These are phyloP conservation scores for Dasyprocta punctata DNA, from an alignment of 2,113 vertebrate genomes.

Conservation along the genomic window DNA sequence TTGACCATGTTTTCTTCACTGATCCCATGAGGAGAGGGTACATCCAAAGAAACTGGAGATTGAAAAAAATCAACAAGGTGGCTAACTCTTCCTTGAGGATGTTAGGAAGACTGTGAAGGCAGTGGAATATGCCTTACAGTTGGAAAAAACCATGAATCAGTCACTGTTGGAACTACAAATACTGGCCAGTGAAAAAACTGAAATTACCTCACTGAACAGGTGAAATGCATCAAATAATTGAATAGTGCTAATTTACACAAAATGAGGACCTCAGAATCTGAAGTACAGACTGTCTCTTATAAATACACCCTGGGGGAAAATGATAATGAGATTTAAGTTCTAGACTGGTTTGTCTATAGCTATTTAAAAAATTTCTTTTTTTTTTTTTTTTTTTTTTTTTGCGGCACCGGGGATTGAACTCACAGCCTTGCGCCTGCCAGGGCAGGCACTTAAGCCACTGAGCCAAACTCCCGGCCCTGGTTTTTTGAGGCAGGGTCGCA, in stretches of 20 bases:
- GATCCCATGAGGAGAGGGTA: slow-evolving; percentile 88
- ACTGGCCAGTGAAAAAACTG: slow-evolving; percentile 90
- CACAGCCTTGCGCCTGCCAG: too few relatives aligned
- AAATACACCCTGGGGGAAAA: slow-evolving; percentile 90
- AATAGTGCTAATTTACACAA: slow-evolving; percentile 92
- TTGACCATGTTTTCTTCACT: slow-evolving; percentile 90
- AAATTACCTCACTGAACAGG: slow-evolving; percentile 94
- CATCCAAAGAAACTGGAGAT: slow-evolving; percentile 90
- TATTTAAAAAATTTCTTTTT: not conserved
- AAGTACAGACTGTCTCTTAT: slow-evolving; percentile 93
- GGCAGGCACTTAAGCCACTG: too few relatives aligned
- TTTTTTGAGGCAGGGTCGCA: too few relatives aligned
- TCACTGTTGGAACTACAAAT: slow-evolving; percentile 92
- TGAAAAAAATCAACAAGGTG: slow-evolving; percentile 88
- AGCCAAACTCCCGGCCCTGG: too few relatives aligned
- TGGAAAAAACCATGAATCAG: slow-evolving; percentile 91
- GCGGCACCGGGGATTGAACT: too few relatives aligned
- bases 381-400: too few relatives aligned
- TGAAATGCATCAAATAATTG: slow-evolving; percentile 92
- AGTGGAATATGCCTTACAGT: slow-evolving; percentile 90
- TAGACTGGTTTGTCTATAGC: not conserved
- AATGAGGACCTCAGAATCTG: slow-evolving; percentile 90
- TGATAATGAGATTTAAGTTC: slow-evolving; percentile 75
- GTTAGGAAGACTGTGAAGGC: slow-evolving; percentile 91
- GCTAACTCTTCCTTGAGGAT: slow-evolving; percentile 90